Base-by-base conservation (phyloP, 2,888 invertebrate species). In the Laothoe populi region DNA sequence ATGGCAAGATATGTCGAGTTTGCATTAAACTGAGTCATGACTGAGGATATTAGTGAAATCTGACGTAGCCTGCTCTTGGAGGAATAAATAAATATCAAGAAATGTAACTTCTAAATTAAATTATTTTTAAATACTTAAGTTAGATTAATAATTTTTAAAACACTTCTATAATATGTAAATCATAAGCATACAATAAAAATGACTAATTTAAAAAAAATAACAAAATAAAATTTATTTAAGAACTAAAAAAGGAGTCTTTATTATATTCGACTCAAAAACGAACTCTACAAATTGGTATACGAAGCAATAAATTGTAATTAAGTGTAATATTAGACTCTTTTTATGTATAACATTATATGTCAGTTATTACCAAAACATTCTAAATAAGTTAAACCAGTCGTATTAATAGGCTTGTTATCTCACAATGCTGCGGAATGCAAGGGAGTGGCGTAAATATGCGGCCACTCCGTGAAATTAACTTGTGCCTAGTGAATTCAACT, bases 351-450 rank as follows among this genome's bases (percentile, higher is more conserved):
- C n/a, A n/a, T 49, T 49, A 16, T 10, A 35, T 35, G 16, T 49
- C 3, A 19, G 19, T 19, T 53, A 16, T 35, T 53, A 11, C 26
- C 19, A 19, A 53, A 53, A 53, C 21, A 35, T 53, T 35, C 31
- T 19, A 35, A 31, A 49, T 49, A 16, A 16, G 16, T 53, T 19
- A 53, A 53, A 53, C 53, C 53, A 53, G 53, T 53, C 11, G 10
- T 35, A 13, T 46, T 21, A 53, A 8, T 31, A 26, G 7, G 49
- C 31, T 35, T 11, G 19, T 16, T 53, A 53, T 35, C 2, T 19
- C 19, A 53, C 53, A 53, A 53, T 19, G 31, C 31, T 19, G 8
- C 19, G 53, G 53, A 53, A 35, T 35, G 53, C 53, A 35, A 44
- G 53, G 53, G 53, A 35, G 53, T 35, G 53, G 31, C 53, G 19